A percentile compares a stretch with the other conserved stretches of the same genome.
These are phyloP conservation scores for Luperina nickerlii DNA, from an alignment of 2,888 invertebrate species.

Conservation along the genomic window DNA sequence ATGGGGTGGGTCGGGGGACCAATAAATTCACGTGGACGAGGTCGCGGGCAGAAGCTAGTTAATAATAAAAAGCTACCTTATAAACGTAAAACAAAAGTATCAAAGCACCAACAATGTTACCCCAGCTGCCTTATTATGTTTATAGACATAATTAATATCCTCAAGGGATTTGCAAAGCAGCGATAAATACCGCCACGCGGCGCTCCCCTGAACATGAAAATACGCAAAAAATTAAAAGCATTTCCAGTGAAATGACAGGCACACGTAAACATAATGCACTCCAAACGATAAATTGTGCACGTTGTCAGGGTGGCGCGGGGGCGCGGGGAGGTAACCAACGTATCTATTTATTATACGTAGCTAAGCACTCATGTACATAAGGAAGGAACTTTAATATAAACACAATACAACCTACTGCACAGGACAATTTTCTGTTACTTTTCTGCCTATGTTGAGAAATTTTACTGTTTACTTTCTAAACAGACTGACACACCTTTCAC, in stretches of 20 bases:
- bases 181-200: slow-evolving; percentile 17
- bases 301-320: background rate
- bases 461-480: background rate
- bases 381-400: background rate
- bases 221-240: slow-evolving; percentile 36
- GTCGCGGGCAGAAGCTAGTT: background rate
- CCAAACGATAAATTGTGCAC: slow-evolving; percentile 11
- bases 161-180: slow-evolving; percentile 16
- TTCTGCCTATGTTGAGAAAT: background rate
- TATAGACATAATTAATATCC: slow-evolving; percentile 18
- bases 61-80: background rate
- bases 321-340: background rate
- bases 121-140: slow-evolving; percentile 6
- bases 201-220: slow-evolving; percentile 30
- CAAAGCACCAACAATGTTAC: background rate
- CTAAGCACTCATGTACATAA: background rate
- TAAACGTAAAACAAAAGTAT: background rate
- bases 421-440: background rate
- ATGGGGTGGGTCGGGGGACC: too few species aligned
- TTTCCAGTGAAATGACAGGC: slow-evolving; percentile 35
- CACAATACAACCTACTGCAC: background rate
- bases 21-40: too few species aligned
- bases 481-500: too few species aligned
- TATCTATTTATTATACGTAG: background rate
- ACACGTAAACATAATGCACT: slow-evolving; percentile 17